phyloP scores from a whole-genome alignment of 2,797 vertebrate species.

The Sebastes glaucus region DNA sequence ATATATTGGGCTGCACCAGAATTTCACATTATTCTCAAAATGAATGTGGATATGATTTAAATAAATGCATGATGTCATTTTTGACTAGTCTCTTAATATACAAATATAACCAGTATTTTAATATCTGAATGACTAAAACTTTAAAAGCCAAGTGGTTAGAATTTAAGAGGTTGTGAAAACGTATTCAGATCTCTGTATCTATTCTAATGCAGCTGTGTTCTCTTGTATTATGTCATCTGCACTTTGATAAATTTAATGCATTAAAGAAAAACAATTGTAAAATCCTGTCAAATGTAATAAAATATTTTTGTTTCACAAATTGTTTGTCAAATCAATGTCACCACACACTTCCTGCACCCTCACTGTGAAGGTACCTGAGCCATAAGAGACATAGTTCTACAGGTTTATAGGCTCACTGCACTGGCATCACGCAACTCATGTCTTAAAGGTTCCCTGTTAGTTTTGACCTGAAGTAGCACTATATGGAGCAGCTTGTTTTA shows the following conservation, averaged over 20 bases:
- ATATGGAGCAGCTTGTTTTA: neutral
- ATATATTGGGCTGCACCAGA: neutral
- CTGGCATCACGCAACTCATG: too few relatives aligned
- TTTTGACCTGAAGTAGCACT: too few relatives aligned
- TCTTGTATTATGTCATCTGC: neutral
- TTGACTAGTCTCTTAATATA: neutral
- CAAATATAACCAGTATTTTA: too few relatives aligned
- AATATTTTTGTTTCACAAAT: neutral
- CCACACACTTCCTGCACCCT: neutral
- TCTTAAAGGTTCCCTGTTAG: too few relatives aligned
- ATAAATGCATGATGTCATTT: neutral
- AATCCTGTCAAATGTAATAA: neutral
- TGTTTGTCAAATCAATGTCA: neutral
- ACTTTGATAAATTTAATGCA: neutral
- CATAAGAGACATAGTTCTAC: neutral
- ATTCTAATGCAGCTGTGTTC: neutral
- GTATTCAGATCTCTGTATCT: neutral
- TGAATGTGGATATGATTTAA: neutral
- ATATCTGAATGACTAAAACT: neutral
- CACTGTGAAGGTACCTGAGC: neutral
- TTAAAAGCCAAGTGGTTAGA: neutral
- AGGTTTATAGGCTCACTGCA: too few relatives aligned
- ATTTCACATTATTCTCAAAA: neutral
- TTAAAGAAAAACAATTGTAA: neutral
- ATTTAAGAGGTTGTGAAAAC: neutral